Evolutionary conservation across 2,113 vertebrate species (phyloP), one percentile per base, ranked within the genome.

Genomic region (Rallus limicola): DNA sequence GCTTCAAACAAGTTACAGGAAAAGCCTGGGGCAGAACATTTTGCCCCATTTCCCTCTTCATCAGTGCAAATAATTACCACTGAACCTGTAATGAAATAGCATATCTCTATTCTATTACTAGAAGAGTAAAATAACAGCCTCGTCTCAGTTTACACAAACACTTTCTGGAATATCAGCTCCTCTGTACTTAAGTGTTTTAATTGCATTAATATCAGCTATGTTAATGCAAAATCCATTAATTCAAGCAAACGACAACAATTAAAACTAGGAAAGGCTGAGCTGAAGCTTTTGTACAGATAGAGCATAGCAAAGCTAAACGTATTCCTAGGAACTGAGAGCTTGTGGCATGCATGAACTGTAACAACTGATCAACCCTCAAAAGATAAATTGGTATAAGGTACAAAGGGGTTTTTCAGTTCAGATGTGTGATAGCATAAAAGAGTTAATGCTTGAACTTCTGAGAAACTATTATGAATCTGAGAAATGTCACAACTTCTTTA

Each of bases 401-500:
- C 33, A 96, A 96, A 95, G 33, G 24, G 15, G 14, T 29, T 90
- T 90, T 96, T 94, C 89, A 71, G 65, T 81, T 90, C 88, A 75
- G 71, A 62, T 48, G n/a, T 84, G 62, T 7, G 6, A 71, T 23
- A 92, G n/a, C 16, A 88, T 33, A 68, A 34, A 93, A 80, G 69
- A 96, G 59, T 80, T 90, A 91, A 88, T 82, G 12, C 65, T 93
- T 34, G n/a, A 95, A 93, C 83, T 88, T 88, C 82, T 91, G 83
- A 95, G 56, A 95, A 84, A 60, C 48, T 82, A 52, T 70, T 93
- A 76, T 19, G 34, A 86, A 96, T 88, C 94, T 88, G 33, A 94
- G 63, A 97, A 93, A 95, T 62, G 64, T 92, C 95, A 93, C 50
- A 95, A 86, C 56, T 94, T 86, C 62, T 87, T 83, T 53, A 80